Percentiles rank a stretch among this genome's conserved stretches.
Evolutionary conservation across 2,888 invertebrate genomes (phyloP).

Genomic region (Branchipolynoe longqiensis): DNA sequence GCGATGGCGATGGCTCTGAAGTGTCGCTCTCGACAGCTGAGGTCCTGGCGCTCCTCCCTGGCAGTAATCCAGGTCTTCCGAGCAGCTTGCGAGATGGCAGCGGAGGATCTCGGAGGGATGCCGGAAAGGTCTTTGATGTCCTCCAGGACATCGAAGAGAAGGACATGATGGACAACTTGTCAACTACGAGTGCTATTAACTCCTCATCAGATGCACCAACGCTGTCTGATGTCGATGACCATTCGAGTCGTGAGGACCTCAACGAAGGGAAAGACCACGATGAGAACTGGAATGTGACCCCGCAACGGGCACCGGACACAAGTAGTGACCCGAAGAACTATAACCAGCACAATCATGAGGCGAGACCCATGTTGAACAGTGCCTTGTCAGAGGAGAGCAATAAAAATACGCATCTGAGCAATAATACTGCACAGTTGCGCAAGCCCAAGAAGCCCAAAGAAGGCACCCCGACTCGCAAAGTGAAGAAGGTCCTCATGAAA

Average conservation of each 20-base stretch:
- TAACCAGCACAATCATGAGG: constrained; percentile 11
- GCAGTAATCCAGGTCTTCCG: not conserved
- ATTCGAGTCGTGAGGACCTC: constrained; percentile 13
- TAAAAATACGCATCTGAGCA: not conserved
- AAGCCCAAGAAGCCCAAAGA: constrained; percentile 43
- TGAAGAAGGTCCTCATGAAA: constrained; percentile 41
- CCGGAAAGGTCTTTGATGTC: constrained; percentile 4
- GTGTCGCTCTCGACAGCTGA: not conserved
- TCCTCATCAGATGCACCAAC: constrained; percentile 33
- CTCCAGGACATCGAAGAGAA: constrained; percentile 36
- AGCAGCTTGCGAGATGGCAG: not conserved
- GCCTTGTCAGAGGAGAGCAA: not conserved
- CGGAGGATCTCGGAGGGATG: not conserved
- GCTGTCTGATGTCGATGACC: constrained; percentile 6
- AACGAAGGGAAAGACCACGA: constrained; percentile 21
- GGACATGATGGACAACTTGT: constrained; percentile 17
- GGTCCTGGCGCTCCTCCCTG: not conserved
- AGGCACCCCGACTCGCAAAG: constrained; percentile 21
- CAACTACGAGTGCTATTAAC: constrained; percentile 34
- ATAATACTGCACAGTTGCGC: not conserved
- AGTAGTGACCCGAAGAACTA: not conserved
- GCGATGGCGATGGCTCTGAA: not conserved
- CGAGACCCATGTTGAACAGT: not conserved
- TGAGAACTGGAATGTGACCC: constrained; percentile 41
- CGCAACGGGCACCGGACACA: not conserved